Evolutionary conservation across 1,140 invertebrate species (phyloP).

Genomic region (Galendromus occidentalis): DNA sequence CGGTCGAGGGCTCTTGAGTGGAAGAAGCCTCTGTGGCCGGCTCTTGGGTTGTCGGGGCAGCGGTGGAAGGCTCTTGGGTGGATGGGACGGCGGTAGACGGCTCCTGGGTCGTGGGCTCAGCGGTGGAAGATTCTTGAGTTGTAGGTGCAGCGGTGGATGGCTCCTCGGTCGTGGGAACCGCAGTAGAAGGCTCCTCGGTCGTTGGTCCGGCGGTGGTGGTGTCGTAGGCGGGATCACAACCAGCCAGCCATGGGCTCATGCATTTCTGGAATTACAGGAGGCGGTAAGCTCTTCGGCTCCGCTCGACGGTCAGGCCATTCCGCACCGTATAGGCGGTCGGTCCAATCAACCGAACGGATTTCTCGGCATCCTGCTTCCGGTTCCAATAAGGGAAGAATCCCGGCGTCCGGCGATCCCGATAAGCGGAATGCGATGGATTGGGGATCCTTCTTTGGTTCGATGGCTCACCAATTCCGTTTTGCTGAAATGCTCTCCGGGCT

Average conservation of each 20-base stretch:
- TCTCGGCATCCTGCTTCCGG: too few relatives aligned
- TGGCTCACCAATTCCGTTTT: neutral
- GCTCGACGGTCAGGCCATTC: too few relatives aligned
- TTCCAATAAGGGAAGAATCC: too few relatives aligned
- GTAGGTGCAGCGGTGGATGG: neutral
- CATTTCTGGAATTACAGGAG: neutral
- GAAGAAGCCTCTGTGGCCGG: neutral
- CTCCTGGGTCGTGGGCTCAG: neutral
- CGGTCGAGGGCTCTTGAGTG: neutral
- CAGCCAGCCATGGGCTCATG: neutral
- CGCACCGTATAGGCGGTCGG: too few relatives aligned
- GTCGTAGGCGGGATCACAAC: neutral
- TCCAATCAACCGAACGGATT: too few relatives aligned
- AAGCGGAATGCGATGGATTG: too few relatives aligned
- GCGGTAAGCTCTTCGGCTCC: too few relatives aligned
- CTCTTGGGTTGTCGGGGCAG: neutral
- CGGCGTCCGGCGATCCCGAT: too few relatives aligned
- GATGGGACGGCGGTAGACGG: neutral
- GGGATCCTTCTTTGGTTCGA: too few relatives aligned
- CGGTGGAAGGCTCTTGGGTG: neutral
- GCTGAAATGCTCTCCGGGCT: neutral
- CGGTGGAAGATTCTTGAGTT: neutral
- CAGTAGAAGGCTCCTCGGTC: neutral
- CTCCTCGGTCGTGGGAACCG: neutral
- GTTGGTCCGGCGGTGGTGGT: neutral